These are phyloP conservation scores for Myripristis murdjan DNA, from an alignment of 2,797 vertebrate species.

Conservation along the genomic window DNA sequence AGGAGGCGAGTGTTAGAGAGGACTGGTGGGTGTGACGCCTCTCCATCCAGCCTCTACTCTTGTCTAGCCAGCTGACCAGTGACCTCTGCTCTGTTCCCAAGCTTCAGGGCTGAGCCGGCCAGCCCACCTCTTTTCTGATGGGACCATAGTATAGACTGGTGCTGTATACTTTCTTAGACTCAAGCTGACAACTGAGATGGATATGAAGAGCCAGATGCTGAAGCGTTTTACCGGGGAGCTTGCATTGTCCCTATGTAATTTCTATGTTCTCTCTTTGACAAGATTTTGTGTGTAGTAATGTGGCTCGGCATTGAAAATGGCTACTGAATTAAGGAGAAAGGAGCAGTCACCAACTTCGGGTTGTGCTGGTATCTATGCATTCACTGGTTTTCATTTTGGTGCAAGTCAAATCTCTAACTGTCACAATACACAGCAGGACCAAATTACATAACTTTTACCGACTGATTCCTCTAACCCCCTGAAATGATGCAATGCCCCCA, in stretches of 20 bases:
- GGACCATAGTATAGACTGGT: slow-evolving; percentile 57
- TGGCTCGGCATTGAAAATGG: no score
- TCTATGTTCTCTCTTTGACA: not conserved
- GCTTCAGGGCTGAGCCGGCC: slow-evolving; percentile 59
- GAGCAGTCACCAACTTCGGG: not conserved
- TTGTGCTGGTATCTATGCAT: not conserved
- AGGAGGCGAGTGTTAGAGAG: not conserved
- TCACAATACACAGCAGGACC: not conserved
- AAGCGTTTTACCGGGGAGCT: not conserved
- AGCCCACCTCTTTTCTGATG: slow-evolving; percentile 62
- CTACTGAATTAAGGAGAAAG: no score
- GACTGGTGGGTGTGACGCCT: not conserved
- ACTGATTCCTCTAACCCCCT: no score
- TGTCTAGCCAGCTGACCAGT: slow-evolving; percentile 43
- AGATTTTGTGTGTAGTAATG: no score
- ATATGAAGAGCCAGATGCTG: not conserved
- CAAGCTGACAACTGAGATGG: not conserved
- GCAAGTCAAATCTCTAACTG: not conserved
- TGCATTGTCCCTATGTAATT: not conserved
- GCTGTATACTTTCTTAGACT: slow-evolving; percentile 12
- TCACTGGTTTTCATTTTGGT: not conserved
- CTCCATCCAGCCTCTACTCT: not conserved
- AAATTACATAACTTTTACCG: no score
- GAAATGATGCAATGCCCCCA: no score
- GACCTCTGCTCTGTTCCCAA: slow-evolving; percentile 64